Evolutionary conservation across 2,888 invertebrate genomes (phyloP), one percentile per base, ranked within the genome.

Genomic region (Rhopalosiphum nymphaeae): DNA sequence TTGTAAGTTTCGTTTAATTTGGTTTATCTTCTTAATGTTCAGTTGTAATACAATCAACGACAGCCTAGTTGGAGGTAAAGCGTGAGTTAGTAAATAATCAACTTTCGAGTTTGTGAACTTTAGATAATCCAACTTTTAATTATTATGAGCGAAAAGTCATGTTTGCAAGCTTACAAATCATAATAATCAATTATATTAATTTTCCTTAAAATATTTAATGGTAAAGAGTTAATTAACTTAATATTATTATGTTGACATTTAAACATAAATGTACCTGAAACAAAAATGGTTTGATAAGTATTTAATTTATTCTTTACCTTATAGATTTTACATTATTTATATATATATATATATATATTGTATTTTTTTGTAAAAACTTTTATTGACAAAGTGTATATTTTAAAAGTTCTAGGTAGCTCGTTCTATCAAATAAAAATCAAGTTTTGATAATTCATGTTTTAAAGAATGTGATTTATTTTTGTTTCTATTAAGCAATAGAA

Each of bases 121-220:
- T 56, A 53, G 94, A 91, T 91, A 90, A 91, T 91, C 49, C 87
- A 94, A 94, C 91, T 94, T 94, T 94, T 91, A 94, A 94, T 94
- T 94, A 86, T 94, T 94, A 94, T 86, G 61, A 94, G 67, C 44
- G 91, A 94, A 94, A 94, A 90, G 94, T 67, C 91, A 29, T 94
- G 94, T 94, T 91, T 9, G 42, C 78, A n/a, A 36, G 42, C 53
- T 42, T 42, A 94, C 67, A 67, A 91, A 94, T 94, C 91, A 91
- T 87, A 87, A 94, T 94, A 91, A 94, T 91, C 87, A 94, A 94
- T 94, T 94, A 91, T 44, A 85, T 36, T 89, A 84, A 93, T 94
- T 86, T 61, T 86, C 25, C 53, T 53, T 53, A 44, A 46, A 46
- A 46, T 26, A 78, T 67, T 36, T 36, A 92, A 67, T n/a, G 36